Percentiles rank a stretch among this genome's conserved stretches.
Conservation (phyloP, 2,113 vertebrate genomes). For the Atractosteus spatula region DNA sequence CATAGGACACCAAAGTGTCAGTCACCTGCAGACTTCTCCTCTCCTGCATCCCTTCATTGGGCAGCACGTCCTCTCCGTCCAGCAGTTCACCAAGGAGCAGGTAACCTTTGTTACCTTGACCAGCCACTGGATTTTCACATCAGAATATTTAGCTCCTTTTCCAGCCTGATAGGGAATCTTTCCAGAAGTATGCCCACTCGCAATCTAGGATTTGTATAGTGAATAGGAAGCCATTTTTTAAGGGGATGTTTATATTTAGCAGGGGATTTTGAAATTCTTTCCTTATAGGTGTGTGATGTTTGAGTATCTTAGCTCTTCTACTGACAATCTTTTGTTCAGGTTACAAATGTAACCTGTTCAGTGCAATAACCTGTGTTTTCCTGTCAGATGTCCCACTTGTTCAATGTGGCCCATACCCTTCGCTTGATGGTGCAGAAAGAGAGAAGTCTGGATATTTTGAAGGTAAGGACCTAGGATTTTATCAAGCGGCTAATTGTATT, state of each 20-base stretch:
- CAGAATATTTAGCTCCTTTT: background rate
- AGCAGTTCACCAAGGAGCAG: slow-evolving; percentile 95
- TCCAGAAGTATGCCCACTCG: too few relatives aligned
- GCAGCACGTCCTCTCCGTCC: slow-evolving; percentile 86
- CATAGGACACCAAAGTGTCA: slow-evolving; percentile 34
- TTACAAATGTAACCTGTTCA: background rate
- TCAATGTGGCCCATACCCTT: slow-evolving; percentile 86
- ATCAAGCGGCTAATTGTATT: background rate
- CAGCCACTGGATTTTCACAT: too few relatives aligned
- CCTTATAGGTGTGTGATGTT: too few relatives aligned
- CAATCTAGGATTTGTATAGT: too few relatives aligned
- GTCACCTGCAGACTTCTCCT: slow-evolving; percentile 79
- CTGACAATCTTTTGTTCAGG: too few relatives aligned
- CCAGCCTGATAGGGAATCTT: too few relatives aligned
- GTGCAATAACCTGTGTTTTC: background rate
- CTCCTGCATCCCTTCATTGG: slow-evolving; percentile 82
- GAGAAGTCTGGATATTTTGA: slow-evolving; percentile 87
- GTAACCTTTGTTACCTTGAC: slow-evolving; percentile 45
- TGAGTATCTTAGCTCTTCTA: too few relatives aligned
- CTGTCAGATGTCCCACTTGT: slow-evolving; percentile 85
- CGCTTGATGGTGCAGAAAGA: slow-evolving; percentile 95
- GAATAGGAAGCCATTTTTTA: background rate
- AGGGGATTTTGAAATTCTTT: too few relatives aligned
- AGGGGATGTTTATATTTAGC: background rate
- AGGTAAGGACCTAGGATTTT: slow-evolving; percentile 62